Base-by-base conservation (phyloP, 2,888 invertebrate species). In the Periphyllus acericola region DNA sequence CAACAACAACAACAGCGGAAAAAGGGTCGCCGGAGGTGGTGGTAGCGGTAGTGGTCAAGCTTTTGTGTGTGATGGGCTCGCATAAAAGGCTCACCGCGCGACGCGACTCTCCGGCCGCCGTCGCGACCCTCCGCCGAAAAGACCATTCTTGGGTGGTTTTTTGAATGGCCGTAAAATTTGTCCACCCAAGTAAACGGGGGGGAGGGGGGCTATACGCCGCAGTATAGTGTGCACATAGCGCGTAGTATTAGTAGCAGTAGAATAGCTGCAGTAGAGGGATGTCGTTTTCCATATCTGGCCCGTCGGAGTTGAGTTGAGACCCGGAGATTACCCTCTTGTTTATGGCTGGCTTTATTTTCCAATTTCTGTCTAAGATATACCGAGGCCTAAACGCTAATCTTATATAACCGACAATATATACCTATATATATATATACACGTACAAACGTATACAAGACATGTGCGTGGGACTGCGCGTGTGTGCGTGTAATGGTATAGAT, bases 221-320 rank as follows among this genome's bases (percentile, higher is more conserved):
- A 32, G 8, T 66, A 66, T 80, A 36, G 46, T 6, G 55, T 32
- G 9, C 21, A 17, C 17, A 6, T n/a, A 21, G 21, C 8, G 8
- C 21, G 68, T 9, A 40, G 40, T 40, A 40, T 40, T 46, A 46
- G 25, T 60, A 19, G 60, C 3, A 21, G 60, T 60, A 60, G 60
- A 21, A 60, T 60, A 25, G 14, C 29, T 68, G 25, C 9, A 68
- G 68, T 66, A 40, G 32, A 84, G 84, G 84, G 84, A 85, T 75
- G 84, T 85, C 84, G 84, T 85, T 85, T 85, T 85, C 84, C 84
- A 85, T 85, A 85, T 85, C 83, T 84, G 75, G 83, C 75, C 78
- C 29, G 74, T 36, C 74, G 72, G 82, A 46, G 71, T 52, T 32
- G 83, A 83, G 83, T 83, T 83, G 83, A 85, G 84, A 85, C 84